Evolutionary conservation across 2,888 invertebrate genomes (phyloP).

Genomic region (Netelia fuscicornis): DNA sequence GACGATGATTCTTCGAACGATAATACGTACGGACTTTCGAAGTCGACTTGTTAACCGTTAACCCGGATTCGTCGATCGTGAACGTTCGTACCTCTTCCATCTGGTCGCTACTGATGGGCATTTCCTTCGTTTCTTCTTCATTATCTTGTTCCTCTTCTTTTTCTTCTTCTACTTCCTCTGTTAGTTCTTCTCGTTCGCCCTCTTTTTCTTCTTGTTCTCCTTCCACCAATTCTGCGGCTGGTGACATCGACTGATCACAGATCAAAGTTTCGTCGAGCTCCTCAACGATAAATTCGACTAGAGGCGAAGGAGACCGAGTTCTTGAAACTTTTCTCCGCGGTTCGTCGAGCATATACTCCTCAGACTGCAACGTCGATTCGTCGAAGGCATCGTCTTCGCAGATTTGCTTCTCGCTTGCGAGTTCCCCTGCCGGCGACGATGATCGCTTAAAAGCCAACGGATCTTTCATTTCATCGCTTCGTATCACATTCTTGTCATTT

Average conservation of each 20-base stretch:
- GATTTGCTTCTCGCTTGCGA: background rate
- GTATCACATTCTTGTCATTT: background rate
- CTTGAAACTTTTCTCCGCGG: background rate
- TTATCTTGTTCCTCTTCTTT: background rate
- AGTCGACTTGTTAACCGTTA: constrained; percentile 3
- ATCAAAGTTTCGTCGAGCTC: constrained; percentile 64
- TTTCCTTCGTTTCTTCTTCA: background rate
- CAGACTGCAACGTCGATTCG: background rate
- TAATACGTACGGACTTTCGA: constrained; percentile 19
- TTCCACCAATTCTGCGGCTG: background rate
- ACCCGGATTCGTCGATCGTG: background rate
- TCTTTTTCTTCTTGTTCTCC: background rate
- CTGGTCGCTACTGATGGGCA: constrained; percentile 3
- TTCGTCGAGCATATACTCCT: constrained; percentile 4
- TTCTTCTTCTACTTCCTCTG: background rate
- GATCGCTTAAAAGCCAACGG: constrained; percentile 15
- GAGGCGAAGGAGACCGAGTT: constrained; percentile 49
- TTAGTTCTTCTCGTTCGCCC: background rate
- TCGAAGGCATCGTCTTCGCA: background rate
- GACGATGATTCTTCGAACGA: constrained; percentile 27
- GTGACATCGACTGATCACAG: background rate
- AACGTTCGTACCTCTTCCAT: background rate
- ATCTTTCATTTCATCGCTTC: constrained; percentile 18
- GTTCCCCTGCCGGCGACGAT: background rate
- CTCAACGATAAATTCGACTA: constrained; percentile 63